Conservation (phyloP, 1,140 invertebrate genomes). For the Cyrtorhinus lividipennis region DNA sequence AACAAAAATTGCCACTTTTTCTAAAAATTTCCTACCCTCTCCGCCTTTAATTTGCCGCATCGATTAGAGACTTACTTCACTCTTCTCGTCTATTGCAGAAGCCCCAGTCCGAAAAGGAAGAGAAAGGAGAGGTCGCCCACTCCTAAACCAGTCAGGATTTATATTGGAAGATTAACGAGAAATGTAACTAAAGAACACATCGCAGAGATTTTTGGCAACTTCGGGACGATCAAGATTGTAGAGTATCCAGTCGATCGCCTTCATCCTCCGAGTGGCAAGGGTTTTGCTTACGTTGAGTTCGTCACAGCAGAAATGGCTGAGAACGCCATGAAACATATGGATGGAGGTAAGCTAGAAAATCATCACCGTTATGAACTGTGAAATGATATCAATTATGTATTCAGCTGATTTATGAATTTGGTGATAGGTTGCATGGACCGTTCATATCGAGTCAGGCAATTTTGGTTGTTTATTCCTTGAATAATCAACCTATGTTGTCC, state of each 20-base stretch:
- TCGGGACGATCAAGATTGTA: constrained; percentile 77
- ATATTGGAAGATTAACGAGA: constrained; percentile 77
- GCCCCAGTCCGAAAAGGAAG: constrained; percentile 37
- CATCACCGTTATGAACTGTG: background rate
- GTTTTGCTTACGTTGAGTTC: constrained; percentile 92
- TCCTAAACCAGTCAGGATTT: constrained; percentile 76
- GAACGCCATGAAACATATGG: constrained; percentile 98
- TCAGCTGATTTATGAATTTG: constrained; percentile 8
- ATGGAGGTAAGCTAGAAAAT: constrained; percentile 55
- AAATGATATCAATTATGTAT: background rate
- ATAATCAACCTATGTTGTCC: too few relatives aligned
- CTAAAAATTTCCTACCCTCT: too few relatives aligned
- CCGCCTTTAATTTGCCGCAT: too few relatives aligned
- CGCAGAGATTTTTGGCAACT: constrained; percentile 85
- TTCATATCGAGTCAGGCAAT: too few relatives aligned
- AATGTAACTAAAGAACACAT: constrained; percentile 91
- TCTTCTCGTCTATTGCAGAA: too few relatives aligned
- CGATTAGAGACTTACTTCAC: too few relatives aligned
- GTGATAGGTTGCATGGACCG: background rate
- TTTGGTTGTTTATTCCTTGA: too few relatives aligned
- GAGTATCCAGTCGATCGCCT: constrained; percentile 78
- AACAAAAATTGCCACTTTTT: too few relatives aligned
- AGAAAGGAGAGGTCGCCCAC: constrained; percentile 66
- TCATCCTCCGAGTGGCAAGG: constrained; percentile 69
- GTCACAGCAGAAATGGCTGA: constrained; percentile 87